These are phyloP conservation scores for Anas capensis DNA, from an alignment of 2,797 vertebrate species.

Conservation along the genomic window DNA sequence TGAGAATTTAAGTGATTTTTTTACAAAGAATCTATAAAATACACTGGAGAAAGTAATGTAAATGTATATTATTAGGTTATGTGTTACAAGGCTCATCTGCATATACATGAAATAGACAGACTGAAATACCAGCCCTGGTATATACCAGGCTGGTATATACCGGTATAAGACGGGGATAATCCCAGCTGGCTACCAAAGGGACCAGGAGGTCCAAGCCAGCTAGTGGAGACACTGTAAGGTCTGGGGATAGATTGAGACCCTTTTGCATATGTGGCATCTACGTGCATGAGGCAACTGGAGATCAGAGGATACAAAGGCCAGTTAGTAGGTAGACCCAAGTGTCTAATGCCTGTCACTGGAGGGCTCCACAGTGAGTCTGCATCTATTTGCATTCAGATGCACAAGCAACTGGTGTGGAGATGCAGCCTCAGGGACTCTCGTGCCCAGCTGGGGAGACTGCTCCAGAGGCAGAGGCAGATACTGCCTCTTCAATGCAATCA, in stretches of 20 bases:
- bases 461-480: background rate
- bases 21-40: background rate
- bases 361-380: background rate
- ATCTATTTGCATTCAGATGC: background rate
- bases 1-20: background rate
- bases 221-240: background rate
- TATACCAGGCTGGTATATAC: too few species aligned
- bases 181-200: background rate
- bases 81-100: background rate
- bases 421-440: rapidly evolving
- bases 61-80: background rate
- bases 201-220: background rate
- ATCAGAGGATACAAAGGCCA: background rate
- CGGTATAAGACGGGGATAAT: too few species aligned
- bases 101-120: background rate
- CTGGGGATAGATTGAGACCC: background rate
- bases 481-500: background rate
- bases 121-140: background rate
- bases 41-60: background rate
- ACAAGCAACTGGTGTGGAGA: background rate
- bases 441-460: background rate
- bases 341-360: background rate
- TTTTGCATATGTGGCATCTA: background rate
- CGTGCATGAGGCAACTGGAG: background rate
- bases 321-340: too few species aligned